Conservation (phyloP, 2,888 invertebrate genomes). For the Cephalotes varians region DNA sequence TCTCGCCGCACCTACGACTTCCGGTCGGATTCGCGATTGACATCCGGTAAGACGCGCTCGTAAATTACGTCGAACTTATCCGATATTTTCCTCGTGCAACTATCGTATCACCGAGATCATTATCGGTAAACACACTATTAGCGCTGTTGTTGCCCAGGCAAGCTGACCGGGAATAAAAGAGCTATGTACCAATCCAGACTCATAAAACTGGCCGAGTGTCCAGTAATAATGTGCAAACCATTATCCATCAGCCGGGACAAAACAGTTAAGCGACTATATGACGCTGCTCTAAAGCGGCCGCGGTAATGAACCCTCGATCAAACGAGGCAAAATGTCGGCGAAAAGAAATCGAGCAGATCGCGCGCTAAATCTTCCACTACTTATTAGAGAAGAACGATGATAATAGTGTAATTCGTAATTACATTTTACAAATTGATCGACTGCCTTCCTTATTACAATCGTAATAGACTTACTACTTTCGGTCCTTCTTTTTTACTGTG, state of each 20-base stretch:
- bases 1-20: constrained; percentile 28
- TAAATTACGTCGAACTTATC: constrained; percentile 59
- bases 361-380: constrained; percentile 59
- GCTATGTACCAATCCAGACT: constrained; percentile 79
- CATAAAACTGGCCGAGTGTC: constrained; percentile 80
- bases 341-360: constrained; percentile 66
- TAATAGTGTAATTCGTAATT: constrained; percentile 8
- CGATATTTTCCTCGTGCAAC: constrained; percentile 57
- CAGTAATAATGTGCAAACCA: constrained; percentile 83
- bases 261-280: constrained; percentile 81
- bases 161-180: constrained; percentile 44
- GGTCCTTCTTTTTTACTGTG: background rate
- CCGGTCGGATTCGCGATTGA: constrained; percentile 31
- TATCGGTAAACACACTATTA: constrained; percentile 81
- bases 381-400: constrained; percentile 12
- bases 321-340: constrained; percentile 67
- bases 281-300: constrained; percentile 50
- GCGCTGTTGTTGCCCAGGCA: constrained; percentile 58
- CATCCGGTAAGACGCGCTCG: constrained; percentile 19
- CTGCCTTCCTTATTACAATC: background rate
- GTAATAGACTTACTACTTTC: constrained; percentile 2
- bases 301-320: constrained; percentile 75
- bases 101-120: constrained; percentile 69
- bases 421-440: constrained; percentile 1
- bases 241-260: constrained; percentile 82